A percentile compares a stretch with the other conserved stretches of the same genome.
Conservation (phyloP, 2,113 vertebrate genomes). For the Mungos mungo region DNA sequence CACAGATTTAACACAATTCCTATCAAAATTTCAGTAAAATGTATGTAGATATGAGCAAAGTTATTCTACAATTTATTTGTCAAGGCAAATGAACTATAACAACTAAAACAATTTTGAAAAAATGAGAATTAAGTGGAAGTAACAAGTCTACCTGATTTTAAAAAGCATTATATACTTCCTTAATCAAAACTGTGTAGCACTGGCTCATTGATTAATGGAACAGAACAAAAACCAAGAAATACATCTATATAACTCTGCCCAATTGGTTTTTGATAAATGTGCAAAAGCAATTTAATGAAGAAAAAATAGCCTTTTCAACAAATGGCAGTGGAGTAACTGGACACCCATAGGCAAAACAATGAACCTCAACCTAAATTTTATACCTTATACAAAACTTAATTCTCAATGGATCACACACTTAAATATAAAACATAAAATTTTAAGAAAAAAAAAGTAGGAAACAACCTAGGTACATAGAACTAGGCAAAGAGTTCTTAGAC, state of each 20-base stretch:
- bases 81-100: neutral
- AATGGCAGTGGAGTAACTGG: neutral
- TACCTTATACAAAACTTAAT: too few relatives aligned
- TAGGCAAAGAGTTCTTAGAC: too few relatives aligned
- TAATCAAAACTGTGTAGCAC: neutral
- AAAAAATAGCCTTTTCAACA: neutral
- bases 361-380: too few relatives aligned
- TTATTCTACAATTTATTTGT: neutral
- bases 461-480: neutral
- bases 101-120: slow-evolving; percentile 8
- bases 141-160: neutral
- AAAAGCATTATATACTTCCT: neutral
- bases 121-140: neutral
- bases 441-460: neutral
- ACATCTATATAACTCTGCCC: neutral
- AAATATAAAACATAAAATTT: neutral
- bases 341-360: neutral
- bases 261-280: neutral
- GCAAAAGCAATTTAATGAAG: neutral
- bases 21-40: neutral
- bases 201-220: neutral
- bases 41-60: neutral
- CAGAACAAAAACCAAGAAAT: neutral
- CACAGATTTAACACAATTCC: neutral
- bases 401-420: neutral